phyloP scores from a whole-genome alignment of 2,888 invertebrate genomes.

The Parasteatoda lunata region DNA sequence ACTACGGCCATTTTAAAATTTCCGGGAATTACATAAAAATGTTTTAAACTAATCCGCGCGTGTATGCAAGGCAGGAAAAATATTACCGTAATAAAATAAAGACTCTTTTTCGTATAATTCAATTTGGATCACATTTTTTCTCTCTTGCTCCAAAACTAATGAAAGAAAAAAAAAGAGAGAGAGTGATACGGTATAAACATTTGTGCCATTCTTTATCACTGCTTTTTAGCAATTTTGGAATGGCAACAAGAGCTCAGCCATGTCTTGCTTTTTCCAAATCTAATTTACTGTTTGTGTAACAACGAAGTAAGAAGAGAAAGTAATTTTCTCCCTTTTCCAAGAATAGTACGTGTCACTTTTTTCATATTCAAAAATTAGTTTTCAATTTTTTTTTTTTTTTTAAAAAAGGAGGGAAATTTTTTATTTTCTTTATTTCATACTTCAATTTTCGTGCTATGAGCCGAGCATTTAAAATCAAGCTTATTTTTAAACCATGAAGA shows the following conservation, averaged over 20 bases:
- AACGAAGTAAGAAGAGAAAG: constrained; percentile 17
- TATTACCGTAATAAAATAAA: constrained; percentile 41
- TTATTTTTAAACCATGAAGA: no score
- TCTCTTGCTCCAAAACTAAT: constrained; percentile 23
- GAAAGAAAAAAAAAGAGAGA: constrained; percentile 30
- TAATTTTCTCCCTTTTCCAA: constrained; percentile 6
- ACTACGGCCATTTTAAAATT: not conserved
- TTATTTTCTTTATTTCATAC: not conserved
- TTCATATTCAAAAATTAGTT: not conserved
- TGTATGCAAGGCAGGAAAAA: constrained; percentile 11
- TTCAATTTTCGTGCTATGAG: no score
- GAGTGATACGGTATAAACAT: constrained; percentile 18
- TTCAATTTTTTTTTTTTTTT: constrained; percentile 13
- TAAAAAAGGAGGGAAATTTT: not conserved
- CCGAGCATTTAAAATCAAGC: no score
- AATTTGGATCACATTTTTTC: constrained; percentile 25
- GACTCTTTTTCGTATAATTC: constrained; percentile 20
- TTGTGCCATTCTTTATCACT: constrained; percentile 8
- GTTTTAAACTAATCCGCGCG: not conserved
- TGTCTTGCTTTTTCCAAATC: constrained; percentile 38
- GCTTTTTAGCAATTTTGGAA: not conserved
- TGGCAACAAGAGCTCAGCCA: not conserved
- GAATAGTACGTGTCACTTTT: not conserved
- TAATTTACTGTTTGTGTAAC: constrained; percentile 45
- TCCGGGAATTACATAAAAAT: not conserved